These are phyloP conservation scores for Peromyscus californicus DNA, from an alignment of 2,113 vertebrate species.

Conservation along the genomic window DNA sequence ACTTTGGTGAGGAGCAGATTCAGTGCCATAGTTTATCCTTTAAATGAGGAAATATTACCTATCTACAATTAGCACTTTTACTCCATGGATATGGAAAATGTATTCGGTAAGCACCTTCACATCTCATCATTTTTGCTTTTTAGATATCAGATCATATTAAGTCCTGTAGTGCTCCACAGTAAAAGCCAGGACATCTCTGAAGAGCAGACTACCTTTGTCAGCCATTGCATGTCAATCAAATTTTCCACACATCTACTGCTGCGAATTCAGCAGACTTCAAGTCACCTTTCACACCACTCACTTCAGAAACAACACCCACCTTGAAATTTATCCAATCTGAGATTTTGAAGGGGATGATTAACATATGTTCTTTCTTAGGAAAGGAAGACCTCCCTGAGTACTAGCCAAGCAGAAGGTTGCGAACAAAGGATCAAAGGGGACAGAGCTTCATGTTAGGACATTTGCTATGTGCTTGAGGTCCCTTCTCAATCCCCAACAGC, in stretches of 20 bases:
- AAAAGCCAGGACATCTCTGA: background rate
- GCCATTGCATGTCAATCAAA: background rate
- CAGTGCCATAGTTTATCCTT: background rate
- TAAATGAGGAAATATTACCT: background rate
- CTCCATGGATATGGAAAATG: background rate
- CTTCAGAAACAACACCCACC: background rate
- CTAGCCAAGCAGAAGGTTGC: background rate
- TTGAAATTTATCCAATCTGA: conserved; percentile 22
- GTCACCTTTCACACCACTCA: conserved; percentile 65
- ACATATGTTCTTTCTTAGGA: conserved; percentile 45
- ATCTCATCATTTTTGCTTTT: conserved; percentile 43
- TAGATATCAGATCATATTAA: background rate
- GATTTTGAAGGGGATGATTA: conserved; percentile 40
- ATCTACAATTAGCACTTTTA: conserved; percentile 12
- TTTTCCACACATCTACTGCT: too few species aligned
- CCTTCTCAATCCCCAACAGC: background rate
- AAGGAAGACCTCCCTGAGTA: conserved; percentile 70
- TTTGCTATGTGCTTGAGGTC: background rate
- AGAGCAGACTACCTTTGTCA: conserved; percentile 7
- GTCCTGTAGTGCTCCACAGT: background rate
- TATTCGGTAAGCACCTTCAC: background rate
- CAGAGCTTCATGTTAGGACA: background rate
- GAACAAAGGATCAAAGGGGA: background rate
- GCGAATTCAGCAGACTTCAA: conserved; percentile 39
- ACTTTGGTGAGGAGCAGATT: background rate